Evolutionary conservation across 92 coral and sea anemone species (phyloP).

Genomic region (Siderastrea radians): DNA sequence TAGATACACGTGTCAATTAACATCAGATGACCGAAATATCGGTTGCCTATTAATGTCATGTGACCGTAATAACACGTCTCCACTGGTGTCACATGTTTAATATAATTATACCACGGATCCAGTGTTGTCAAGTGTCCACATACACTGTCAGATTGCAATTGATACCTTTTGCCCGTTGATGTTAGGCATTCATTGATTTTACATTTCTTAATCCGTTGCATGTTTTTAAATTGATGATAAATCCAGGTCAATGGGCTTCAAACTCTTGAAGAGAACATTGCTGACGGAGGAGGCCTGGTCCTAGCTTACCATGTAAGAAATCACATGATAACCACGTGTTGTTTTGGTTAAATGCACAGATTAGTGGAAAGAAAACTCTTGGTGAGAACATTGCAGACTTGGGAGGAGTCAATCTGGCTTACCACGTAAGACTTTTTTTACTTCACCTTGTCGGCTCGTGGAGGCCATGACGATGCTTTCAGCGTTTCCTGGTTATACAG

Average conservation of each 20-base stretch:
- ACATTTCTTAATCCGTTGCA: not conserved
- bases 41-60: no score
- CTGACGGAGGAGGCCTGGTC: conserved; percentile 91
- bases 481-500: not conserved
- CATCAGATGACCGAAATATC: no score
- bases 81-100: no score
- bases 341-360: conserved; percentile 54
- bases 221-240: not conserved
- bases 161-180: not conserved
- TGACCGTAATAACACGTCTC: no score
- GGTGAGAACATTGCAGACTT: conserved; percentile 99
- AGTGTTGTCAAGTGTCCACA: no score
- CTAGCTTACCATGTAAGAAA: conserved; percentile 77
- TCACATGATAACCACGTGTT: conserved; percentile 5
- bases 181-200: not conserved
- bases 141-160: no score
- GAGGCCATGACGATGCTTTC: not conserved
- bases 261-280: conserved; percentile 86
- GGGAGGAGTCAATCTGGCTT: conserved; percentile 98
- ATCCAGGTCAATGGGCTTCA: conserved; percentile 80
- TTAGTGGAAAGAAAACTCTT: conserved; percentile 89
- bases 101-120: no score
- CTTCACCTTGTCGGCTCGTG: not conserved
- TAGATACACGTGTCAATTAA: no score
- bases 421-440: conserved; percentile 70